Evolutionary conservation across 2,888 invertebrate genomes (phyloP), one percentile per base, ranked within the genome.

Genomic region (Aphodius granarius): DNA sequence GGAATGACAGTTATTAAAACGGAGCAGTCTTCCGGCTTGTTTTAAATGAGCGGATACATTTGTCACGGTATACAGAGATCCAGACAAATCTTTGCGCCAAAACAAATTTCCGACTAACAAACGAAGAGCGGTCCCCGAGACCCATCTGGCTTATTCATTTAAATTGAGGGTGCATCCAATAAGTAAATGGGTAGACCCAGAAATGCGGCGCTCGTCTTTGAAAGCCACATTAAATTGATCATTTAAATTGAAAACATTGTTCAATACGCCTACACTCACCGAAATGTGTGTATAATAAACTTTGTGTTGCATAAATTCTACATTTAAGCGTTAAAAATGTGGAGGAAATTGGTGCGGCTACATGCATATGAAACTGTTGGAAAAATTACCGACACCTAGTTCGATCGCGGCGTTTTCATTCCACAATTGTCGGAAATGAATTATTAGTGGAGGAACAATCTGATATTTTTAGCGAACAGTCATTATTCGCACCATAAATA

Each of bases 1-100:
- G 72, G 71, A 75, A 75, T 66, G 75, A 75, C 72, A 63, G 75
- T 75, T 75, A 75, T 75, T 75, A 75, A 75, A 75, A 75, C 72
- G 72, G 63, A 75, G 75, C 75, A 72, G 75, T 75, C 75, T 75
- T 75, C 75, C 75, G 75, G 66, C 72, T 20, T 66, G 72, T 66
- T 75, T 75, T 75, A 75, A 75, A 75, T 75, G 71, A 72, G 66
- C 72, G 63, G 72, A 72, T 75, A 75, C 72, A 75, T 75, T 75
- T 72, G 23, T 66, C 72, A 72, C 20, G 72, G 72, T 72, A 75
- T 72, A 71, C 72, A 75, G 72, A 75, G 72, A 75, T 75, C 75
- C 71, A 66, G 71, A 75, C 72, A 75, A 75, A 75, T 75, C 75
- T 72, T 71, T 18, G 65, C 72, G 66, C 63, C 43, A 6, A 43